Evolutionary conservation across 2,888 invertebrate species (phyloP), one percentile per base, ranked within the genome.

Genomic region (Panorpa germanica): DNA sequence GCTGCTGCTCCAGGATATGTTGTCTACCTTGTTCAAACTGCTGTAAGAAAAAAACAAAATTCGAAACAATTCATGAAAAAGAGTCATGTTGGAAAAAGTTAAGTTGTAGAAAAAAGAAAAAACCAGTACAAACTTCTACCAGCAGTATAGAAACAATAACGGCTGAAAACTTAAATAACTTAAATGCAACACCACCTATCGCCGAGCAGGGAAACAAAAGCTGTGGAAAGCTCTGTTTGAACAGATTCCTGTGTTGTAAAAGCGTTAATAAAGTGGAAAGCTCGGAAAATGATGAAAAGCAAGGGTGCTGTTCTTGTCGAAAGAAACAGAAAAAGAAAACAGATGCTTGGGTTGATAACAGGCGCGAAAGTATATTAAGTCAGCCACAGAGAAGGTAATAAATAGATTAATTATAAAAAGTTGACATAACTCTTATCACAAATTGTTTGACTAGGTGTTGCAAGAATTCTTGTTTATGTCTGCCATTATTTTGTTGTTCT

Each of bases 301-400:
- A n/a, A 21, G 50, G 48, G 35, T 54, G 53, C 34, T 54, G 53
- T 32, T 53, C 49, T 30, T 54, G 54, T 34, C 44, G 44, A 9
- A 51, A 45, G 20, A 38, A 41, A n/a, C n/a, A n/a, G n/a, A n/a
- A 25, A 29, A 35, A 16, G 35, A 29, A 52, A 49, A 35, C 48
- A 53, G 0, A 33, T 56, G 18, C 46, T 47, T 37, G 50, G 50
- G 18, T 65, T 64, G 50, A 52, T 1, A 63, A 56, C 38, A 56
- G 59, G 41, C 53, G 59, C 12, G 69, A 63, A 45, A 70, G 62
- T 43, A 65, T 55, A 43, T 41, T 61, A 19, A 65, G 63, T 37
- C 49, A 59, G 10, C 49, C 57, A 18, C 53, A 59, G 4, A 40
- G 50, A 30, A 29, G 34, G 34, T 37, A 35, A 31, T 29, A 25